phyloP scores from a whole-genome alignment of 2,888 invertebrate species.

The Stictocephala bisonia region DNA sequence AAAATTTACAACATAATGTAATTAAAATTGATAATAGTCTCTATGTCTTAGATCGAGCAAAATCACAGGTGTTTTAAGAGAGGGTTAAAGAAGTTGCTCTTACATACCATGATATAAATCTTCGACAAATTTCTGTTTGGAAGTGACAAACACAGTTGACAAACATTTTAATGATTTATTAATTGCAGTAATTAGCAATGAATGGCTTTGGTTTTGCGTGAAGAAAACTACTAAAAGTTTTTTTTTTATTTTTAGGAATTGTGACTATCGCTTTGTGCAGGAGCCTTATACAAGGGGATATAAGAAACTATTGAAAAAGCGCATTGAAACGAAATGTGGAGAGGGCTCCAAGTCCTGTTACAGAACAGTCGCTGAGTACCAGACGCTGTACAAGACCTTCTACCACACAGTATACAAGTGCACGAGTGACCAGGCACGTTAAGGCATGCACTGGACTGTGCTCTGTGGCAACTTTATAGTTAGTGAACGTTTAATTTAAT shows the following conservation, averaged over 20 bases:
- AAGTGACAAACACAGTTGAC: no score
- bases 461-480: no score
- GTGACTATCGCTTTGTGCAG: slow-evolving; percentile 61
- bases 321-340: slow-evolving; percentile 60
- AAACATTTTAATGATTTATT: not conserved
- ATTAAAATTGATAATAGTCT: no score
- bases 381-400: slow-evolving; percentile 62
- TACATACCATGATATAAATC: no score
- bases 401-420: slow-evolving; percentile 62
- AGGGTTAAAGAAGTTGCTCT: no score
- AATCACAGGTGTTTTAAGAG: no score
- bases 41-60: no score
- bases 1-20: no score
- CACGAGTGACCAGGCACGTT: slow-evolving; percentile 49
- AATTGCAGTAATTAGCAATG: not conserved
- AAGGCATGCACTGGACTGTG: no score
- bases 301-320: slow-evolving; percentile 60
- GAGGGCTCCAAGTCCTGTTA: slow-evolving; percentile 60
- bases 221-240: not conserved
- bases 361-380: slow-evolving; percentile 60
- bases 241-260: slow-evolving; percentile 58
- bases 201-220: not conserved
- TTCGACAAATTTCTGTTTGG: no score
- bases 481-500: not conserved
- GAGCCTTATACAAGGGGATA: slow-evolving; percentile 62